Base-by-base conservation (phyloP, 2,888 invertebrate species). In the Cerastoderma edule region DNA sequence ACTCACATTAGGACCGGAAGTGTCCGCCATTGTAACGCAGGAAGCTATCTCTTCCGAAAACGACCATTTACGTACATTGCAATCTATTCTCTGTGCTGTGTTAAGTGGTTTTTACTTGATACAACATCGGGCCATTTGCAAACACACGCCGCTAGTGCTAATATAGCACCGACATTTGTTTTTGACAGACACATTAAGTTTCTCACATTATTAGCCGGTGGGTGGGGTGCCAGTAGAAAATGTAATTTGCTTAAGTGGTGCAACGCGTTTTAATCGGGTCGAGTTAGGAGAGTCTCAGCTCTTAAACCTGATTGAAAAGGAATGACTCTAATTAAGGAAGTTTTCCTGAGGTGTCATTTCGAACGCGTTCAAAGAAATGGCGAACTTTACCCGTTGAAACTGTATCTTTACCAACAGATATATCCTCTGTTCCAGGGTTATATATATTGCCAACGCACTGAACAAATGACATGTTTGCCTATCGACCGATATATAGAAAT, bases 1-100 rank as follows among this genome's bases (percentile, higher is more conserved):
- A 24, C 35, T 22, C 39, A 32, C 60, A 60, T 60, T 60, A 57
- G 60, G 39, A 60, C 60, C 60, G 60, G 60, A 60, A 60, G 39
- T 60, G 28, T 10, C 35, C 60, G 13, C 27, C 24, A 39, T 60
- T 60, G 39, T 39, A 24, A 27, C 22, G 24, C 60, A 60, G 60
- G 60, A 60, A 60, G 60, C 27, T 60, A 57, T 39, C 35, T 35
- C 35, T 39, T 33, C 60, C 22, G 60, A 33, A 39, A 33, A 60
- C 60, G 60, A 39, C 39, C 60, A 60, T 60, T 60, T 60, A 39
- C 35, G 60, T 27, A 60, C 60, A 39, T 60, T 39, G 27, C 13
- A 39, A 33, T 60, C 60, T 39, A 39, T 60, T 60, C 22, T 39
- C n/a, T 19, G 35, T 39, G 6, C 22, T 5, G 16, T 10, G 22